Percentiles rank a stretch among this genome's conserved stretches.
Evolutionary conservation across 2,113 vertebrate species (phyloP).

Genomic region (Piliocolobus tephrosceles): DNA sequence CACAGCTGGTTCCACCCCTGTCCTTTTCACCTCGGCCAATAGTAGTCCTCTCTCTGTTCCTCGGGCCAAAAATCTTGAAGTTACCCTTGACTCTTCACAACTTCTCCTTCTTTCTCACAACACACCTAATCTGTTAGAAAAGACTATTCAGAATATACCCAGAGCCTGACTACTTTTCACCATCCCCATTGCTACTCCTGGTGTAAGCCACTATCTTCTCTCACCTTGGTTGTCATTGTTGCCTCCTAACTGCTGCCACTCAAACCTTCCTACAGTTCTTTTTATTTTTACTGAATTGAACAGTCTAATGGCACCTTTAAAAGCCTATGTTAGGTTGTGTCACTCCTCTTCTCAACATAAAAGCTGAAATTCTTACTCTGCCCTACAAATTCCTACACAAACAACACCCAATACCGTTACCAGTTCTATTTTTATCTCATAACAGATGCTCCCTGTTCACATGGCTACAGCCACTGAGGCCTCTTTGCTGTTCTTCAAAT

Average conservation of each 20-base stretch:
- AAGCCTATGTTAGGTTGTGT: not conserved
- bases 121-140: not conserved
- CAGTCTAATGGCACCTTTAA: not conserved
- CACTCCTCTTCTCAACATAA: not conserved
- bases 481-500: not conserved
- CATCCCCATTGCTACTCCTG: not conserved
- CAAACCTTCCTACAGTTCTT: not conserved
- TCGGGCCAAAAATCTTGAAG: not conserved
- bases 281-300: not conserved
- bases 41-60: not conserved
- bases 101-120: not conserved
- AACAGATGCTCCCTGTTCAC: not conserved
- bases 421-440: not conserved
- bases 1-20: accelerated
- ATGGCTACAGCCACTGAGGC: not conserved
- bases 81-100: not conserved
- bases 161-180: not conserved
- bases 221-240: not conserved
- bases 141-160: not conserved
- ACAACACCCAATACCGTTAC: too few species aligned
- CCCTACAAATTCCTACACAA: not conserved
- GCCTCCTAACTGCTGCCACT: not conserved
- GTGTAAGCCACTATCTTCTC: not conserved
- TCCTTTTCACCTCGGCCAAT: not conserved
- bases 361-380: not conserved